phyloP scores from a whole-genome alignment of 1,140 invertebrate species.

The Probaryconus sp. region DNA sequence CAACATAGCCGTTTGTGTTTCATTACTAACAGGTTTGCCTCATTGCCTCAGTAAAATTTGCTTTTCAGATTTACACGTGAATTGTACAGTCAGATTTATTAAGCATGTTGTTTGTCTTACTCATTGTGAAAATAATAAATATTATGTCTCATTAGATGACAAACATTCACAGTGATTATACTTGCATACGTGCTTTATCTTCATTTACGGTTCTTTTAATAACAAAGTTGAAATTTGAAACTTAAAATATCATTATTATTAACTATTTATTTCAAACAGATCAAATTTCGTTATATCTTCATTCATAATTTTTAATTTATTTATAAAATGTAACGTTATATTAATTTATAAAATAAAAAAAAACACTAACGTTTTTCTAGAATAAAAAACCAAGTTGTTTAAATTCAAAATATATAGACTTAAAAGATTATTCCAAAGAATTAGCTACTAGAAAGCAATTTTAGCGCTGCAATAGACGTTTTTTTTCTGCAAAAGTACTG shows the following conservation, averaged over 20 bases:
- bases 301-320: too few relatives aligned
- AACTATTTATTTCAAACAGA: too few relatives aligned
- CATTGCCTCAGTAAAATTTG: constrained; percentile 52
- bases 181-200: too few relatives aligned
- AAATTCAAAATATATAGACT: too few relatives aligned
- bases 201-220: too few relatives aligned
- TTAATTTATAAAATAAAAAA: too few relatives aligned
- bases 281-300: too few relatives aligned
- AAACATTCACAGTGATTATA: not conserved
- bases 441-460: constrained; percentile 32
- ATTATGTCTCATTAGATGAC: constrained; percentile 25
- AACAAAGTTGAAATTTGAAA: too few relatives aligned
- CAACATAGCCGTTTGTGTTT: constrained; percentile 57
- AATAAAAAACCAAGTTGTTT: too few relatives aligned
- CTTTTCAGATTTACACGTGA: constrained; percentile 51
- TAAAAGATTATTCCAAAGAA: constrained; percentile 21
- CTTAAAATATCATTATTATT: too few relatives aligned
- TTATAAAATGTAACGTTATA: too few relatives aligned
- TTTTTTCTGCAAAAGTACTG: constrained; percentile 24
- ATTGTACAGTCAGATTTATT: constrained; percentile 49
- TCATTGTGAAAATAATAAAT: constrained; percentile 43
- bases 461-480: constrained; percentile 13
- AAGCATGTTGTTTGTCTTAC: constrained; percentile 19
- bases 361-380: too few relatives aligned
- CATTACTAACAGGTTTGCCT: constrained; percentile 43